Evolutionary conservation across 64 coral and sea anemone genomes (phyloP), one percentile per base, ranked within the genome.

Genomic region (Stylophora pistillata): DNA sequence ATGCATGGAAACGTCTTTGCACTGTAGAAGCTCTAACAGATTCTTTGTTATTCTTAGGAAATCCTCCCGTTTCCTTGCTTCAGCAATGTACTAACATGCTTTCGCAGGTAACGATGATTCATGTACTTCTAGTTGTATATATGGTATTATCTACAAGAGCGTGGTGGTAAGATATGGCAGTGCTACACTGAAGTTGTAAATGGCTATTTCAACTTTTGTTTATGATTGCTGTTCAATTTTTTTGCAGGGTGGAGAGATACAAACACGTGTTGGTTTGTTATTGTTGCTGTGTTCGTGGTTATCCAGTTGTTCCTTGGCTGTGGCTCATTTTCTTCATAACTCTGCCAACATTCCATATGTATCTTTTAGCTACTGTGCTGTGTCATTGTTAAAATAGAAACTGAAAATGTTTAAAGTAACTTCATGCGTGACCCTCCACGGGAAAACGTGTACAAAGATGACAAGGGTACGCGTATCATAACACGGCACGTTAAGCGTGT

Each of bases 81-180:
- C 89, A 98, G 23, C 96, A 98, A 32, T 98, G 96, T 58, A 98
- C 96, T 41, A 98, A 98, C 62, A 98, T 98, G 87, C 73, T 98
- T 13, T 94, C 96, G 15, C 96, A 98, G 92, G 95, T 98, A 30
- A 55, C 20, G 0, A 30, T 25, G 21, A 28, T 10, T 25, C 16
- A 17, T 59, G 71, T 58, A 31, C 15, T 0, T 27, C 10, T 32
- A 66, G 34, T 52, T 47, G 37, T 3, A 47, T 47, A 4, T 47
- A 47, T 4, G 37, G 37, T 47, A 47, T 47, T 7, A 47, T 47
- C 7, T 4, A 47, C 3, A 47, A 47, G 37, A 47, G 3, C 37
- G 0, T 47, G 37, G 37, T 47, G 37, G 37, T 47, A 47, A 47
- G 37, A 47, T 47, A 47, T 4, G 37, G 37, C 37, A 47, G 3